phyloP scores from a whole-genome alignment of 2,797 vertebrate genomes.

The Hypotaenidia okinawae region DNA sequence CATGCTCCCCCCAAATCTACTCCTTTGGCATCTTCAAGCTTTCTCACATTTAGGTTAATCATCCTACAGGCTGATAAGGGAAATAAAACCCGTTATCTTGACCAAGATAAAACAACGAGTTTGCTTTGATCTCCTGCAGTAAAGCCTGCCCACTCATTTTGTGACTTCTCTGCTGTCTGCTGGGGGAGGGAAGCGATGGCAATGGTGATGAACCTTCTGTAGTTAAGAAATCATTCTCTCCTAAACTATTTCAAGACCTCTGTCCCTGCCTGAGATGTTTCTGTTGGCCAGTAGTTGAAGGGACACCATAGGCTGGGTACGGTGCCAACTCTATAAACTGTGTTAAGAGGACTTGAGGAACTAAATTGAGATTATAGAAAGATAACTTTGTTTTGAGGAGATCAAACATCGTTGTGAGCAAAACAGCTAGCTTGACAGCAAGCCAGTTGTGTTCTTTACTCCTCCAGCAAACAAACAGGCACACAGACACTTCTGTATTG shows the following conservation, averaged over 20 bases:
- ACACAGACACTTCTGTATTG: neutral
- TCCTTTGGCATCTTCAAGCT: conserved; percentile 36
- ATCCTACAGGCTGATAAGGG: conserved; percentile 48
- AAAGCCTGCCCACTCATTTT: neutral
- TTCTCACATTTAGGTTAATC: conserved; percentile 59
- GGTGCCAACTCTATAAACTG: conserved; percentile 58
- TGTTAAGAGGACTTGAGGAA: conserved; percentile 16
- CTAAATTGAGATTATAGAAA: conserved; percentile 26
- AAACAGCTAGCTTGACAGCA: conserved; percentile 40
- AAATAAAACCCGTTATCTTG: conserved; percentile 65
- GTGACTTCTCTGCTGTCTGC: conserved; percentile 31
- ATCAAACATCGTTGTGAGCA: conserved; percentile 44
- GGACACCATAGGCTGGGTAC: conserved; percentile 36
- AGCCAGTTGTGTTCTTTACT: conserved; percentile 56
- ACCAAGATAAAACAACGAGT: conserved; percentile 45
- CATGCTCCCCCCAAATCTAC: neutral
- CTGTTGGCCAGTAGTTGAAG: conserved; percentile 56
- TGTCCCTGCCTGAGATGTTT: conserved; percentile 48
- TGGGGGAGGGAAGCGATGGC: neutral
- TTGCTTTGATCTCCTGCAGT: conserved; percentile 46
- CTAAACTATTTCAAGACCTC: conserved; percentile 54
- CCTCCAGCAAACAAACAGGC: conserved; percentile 58
- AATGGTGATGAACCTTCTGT: conserved; percentile 58
- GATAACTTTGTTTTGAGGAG: conserved; percentile 70
- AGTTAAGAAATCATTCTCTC: neutral